phyloP scores from a whole-genome alignment of 1,140 invertebrate species.

The Drosophila rhopaloa region DNA sequence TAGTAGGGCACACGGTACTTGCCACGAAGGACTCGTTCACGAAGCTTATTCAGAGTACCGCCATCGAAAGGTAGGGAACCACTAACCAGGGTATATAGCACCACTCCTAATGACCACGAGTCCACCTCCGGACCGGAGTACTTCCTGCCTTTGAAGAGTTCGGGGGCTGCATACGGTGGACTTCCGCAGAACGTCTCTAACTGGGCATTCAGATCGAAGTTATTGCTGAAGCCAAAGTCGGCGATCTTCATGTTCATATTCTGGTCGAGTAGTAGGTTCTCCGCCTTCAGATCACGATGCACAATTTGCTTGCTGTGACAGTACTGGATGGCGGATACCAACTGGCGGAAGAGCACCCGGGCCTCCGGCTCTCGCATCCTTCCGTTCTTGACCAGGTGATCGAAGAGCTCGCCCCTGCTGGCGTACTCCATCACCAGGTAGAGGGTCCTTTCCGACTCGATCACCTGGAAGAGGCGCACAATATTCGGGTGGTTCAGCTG shows the following conservation, averaged over 20 bases:
- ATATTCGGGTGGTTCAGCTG: slow-evolving; percentile 99
- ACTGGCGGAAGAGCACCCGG: slow-evolving; percentile 99
- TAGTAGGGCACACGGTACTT: slow-evolving; percentile 99
- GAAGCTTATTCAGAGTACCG: slow-evolving; percentile 97
- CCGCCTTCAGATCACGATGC: slow-evolving; percentile 97
- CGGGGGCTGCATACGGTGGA: slow-evolving; percentile 99
- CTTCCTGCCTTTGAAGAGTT: slow-evolving; percentile 99
- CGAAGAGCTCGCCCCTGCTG: slow-evolving; percentile 99
- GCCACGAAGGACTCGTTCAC: slow-evolving; percentile 98
- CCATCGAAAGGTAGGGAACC: slow-evolving; percentile 99
- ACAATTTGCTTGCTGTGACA: slow-evolving; percentile 99
- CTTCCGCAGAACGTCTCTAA: slow-evolving; percentile 99
- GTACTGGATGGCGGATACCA: slow-evolving; percentile 99
- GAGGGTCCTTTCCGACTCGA: slow-evolving; percentile 99
- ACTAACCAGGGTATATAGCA: slow-evolving; percentile 99
- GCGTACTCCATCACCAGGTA: slow-evolving; percentile 99
- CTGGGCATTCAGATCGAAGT: slow-evolving; percentile 99
- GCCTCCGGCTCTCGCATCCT: slow-evolving; percentile 99
- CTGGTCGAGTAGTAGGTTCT: slow-evolving; percentile 98
- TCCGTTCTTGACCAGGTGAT: slow-evolving; percentile 99
- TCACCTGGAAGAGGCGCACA: slow-evolving; percentile 99
- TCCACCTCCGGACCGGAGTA: slow-evolving; percentile 99
- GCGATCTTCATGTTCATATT: slow-evolving; percentile 99
- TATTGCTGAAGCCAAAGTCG: slow-evolving; percentile 99
- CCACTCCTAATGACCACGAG: slow-evolving; percentile 99